Base-by-base conservation (phyloP, 2,888 invertebrate genomes). In the Furcula furcula region DNA sequence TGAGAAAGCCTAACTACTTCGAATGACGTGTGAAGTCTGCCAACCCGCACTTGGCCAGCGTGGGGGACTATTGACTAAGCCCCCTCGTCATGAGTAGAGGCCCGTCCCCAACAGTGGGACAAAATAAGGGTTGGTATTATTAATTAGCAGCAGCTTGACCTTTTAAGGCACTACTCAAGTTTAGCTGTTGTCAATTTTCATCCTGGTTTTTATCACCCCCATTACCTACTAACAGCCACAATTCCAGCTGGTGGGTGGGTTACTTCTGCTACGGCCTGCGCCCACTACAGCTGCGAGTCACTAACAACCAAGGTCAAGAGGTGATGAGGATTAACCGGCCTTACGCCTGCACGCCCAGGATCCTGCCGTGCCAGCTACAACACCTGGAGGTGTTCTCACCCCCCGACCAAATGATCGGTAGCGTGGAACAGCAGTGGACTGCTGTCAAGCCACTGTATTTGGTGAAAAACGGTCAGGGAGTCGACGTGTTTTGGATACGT, bases 311-410 rank as follows among this genome's bases (percentile, higher is more conserved):
- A 0, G 84, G 83, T 0, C 42, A 34, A 0, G 84, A 86, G 51
- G 92, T 97, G 23, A 94, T 98, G 71, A 93, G 94, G 71, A 89
- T 98, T 61, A 83, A 92, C 59, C 90, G 97, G 11, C 95, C 96
- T 0, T 89, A 94, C 41, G 92, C 94, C 16, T 97, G 95, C 78
- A 92, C 93, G 28, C 89, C 92, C 15, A 95, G 97, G 55, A 92
- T 93, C 40, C 93, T 94, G 55, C 97, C 96, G 3, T 97, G 97
- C 74, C 96, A 95, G 66, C 80, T 90, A 37, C 90, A 96, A 91
- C 82, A 82, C 29, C 83, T 95, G 77, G 92, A 94, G 52, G 93
- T 97, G 0, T 93, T 90, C 34, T 84, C 94, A 0, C 94, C 94
- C 0, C 93, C 93, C 0, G 93, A 92, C 1, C 88, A 82, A 27